These are phyloP conservation scores for Pachypanchax playfairii DNA, from an alignment of 2,113 vertebrate genomes.

Conservation along the genomic window DNA sequence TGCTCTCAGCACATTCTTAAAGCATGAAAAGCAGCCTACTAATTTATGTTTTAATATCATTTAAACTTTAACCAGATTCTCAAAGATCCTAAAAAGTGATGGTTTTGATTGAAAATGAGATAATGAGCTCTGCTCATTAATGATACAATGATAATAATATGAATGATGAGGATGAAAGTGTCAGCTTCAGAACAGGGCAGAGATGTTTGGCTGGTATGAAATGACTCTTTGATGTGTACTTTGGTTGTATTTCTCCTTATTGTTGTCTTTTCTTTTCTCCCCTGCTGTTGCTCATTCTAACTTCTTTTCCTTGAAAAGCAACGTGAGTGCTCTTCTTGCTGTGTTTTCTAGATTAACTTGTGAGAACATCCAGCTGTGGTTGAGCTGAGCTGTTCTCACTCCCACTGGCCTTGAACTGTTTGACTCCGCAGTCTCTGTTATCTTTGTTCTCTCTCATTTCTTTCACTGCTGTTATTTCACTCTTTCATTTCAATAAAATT, in stretches of 20 bases:
- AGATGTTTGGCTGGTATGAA: neutral
- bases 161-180: neutral
- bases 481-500: neutral
- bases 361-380: slow-evolving; percentile 67
- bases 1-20: too few relatives aligned
- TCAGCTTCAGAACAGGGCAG: neutral
- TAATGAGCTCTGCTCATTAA: neutral
- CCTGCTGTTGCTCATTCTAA: slow-evolving; percentile 2
- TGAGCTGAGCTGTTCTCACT: slow-evolving; percentile 46
- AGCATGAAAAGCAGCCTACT: neutral
- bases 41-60: too few relatives aligned
- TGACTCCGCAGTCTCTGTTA: slow-evolving; percentile 6
- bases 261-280: too few relatives aligned
- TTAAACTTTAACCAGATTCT: too few relatives aligned
- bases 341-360: slow-evolving; percentile 16
- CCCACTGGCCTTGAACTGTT: slow-evolving; percentile 59
- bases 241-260: neutral
- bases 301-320: neutral
- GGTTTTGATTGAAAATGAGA: neutral
- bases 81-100: too few relatives aligned
- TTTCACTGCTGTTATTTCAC: neutral
- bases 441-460: neutral
- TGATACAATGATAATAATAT: neutral
- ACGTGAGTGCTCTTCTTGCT: slow-evolving; percentile 4
- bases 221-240: neutral